These are phyloP conservation scores for Acanthurus lineatus DNA, from an alignment of 2,797 vertebrate genomes.

Conservation along the genomic window DNA sequence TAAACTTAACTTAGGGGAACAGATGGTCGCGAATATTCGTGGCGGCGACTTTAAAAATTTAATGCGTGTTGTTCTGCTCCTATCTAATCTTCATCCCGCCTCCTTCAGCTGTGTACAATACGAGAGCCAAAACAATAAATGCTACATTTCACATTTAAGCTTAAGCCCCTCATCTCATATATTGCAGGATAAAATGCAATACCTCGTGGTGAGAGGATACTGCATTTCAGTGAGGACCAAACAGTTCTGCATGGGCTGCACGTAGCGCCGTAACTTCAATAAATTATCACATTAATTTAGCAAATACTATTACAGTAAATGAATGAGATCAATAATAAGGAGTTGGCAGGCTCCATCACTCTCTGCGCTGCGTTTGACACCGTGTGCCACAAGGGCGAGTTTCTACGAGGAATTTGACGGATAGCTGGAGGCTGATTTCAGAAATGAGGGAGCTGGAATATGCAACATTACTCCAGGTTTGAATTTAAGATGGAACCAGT, in stretches of 20 bases:
- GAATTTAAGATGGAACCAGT: not conserved
- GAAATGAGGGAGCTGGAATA: slow-evolving; percentile 4
- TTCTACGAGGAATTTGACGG: slow-evolving; percentile 3
- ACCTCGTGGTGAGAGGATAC: not conserved
- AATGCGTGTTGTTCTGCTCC: not conserved
- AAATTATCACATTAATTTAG: slow-evolving; percentile 29
- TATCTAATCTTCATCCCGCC: slow-evolving; percentile 21
- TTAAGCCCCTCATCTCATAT: not conserved
- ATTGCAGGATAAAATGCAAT: not conserved
- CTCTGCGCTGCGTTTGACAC: slow-evolving; percentile 23
- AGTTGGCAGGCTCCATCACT: slow-evolving; percentile 36
- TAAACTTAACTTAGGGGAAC: slow-evolving; percentile 50
- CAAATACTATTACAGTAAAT: slow-evolving; percentile 31
- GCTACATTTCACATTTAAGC: not conserved
- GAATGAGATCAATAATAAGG: slow-evolving; percentile 42
- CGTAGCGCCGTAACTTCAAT: not conserved
- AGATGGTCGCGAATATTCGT: slow-evolving; percentile 56
- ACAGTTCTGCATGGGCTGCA: not conserved
- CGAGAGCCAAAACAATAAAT: slow-evolving; percentile 18
- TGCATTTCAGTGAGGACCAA: not conserved
- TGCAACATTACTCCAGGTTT: not conserved
- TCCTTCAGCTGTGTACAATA: slow-evolving; percentile 5
- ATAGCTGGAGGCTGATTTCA: slow-evolving; percentile 24
- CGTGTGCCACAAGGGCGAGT: slow-evolving; percentile 15
- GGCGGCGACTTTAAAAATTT: slow-evolving; percentile 42